Conservation (phyloP, 1,140 invertebrate species). For the Chymomyza costata region DNA sequence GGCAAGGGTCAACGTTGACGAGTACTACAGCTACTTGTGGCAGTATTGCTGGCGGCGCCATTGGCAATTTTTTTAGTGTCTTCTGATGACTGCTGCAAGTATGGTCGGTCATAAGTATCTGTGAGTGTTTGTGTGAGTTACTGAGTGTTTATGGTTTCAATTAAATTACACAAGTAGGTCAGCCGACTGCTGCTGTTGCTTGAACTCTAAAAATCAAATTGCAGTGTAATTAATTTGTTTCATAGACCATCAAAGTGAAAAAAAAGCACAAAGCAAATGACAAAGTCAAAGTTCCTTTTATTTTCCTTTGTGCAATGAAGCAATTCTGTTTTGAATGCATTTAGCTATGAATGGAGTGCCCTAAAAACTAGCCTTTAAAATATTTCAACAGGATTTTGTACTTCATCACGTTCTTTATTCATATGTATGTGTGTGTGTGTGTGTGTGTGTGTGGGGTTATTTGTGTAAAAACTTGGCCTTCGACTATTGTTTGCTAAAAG, state of each 20-base stretch:
- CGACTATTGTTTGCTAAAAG: neutral
- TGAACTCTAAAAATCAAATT: slow-evolving; percentile 19
- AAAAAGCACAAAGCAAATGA: neutral
- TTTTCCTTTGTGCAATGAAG: slow-evolving; percentile 14
- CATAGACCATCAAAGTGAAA: slow-evolving; percentile 13
- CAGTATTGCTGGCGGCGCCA: too few species aligned
- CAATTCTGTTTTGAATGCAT: too few species aligned
- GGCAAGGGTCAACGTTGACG: too few species aligned
- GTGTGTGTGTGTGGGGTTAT: neutral
- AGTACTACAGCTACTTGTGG: too few species aligned
- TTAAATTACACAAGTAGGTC: slow-evolving; percentile 73
- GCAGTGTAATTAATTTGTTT: slow-evolving; percentile 35
- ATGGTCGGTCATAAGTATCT: neutral
- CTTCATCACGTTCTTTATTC: too few species aligned
- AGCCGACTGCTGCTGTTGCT: slow-evolving; percentile 28
- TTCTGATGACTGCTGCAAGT: neutral
- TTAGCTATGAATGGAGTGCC: too few species aligned
- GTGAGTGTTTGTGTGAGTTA: slow-evolving; percentile 9
- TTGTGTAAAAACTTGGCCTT: neutral
- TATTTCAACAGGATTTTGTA: too few species aligned
- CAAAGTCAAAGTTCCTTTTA: too few species aligned
- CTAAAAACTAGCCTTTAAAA: too few species aligned
- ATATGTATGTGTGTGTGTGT: neutral
- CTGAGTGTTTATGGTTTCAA: slow-evolving; percentile 69
- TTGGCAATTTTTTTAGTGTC: too few species aligned